These are phyloP conservation scores for Calameuta filiformis DNA, from an alignment of 2,888 invertebrate species.

Conservation along the genomic window DNA sequence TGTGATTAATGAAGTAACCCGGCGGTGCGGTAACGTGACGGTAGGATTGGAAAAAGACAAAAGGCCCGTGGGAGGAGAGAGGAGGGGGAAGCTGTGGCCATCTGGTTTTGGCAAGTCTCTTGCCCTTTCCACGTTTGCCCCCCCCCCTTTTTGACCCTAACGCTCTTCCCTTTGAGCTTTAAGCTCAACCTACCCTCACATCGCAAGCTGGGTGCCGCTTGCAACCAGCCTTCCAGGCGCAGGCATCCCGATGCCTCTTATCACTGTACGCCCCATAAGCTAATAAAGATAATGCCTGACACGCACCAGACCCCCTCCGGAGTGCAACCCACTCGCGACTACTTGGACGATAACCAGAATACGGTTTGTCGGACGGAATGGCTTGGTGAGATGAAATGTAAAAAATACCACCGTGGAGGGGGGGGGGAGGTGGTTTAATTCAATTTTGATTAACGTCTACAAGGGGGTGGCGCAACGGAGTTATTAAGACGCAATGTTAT, in stretches of 20 bases:
- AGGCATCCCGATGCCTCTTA: conserved; percentile 14
- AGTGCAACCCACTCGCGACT: too few species aligned
- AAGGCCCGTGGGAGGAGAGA: neutral
- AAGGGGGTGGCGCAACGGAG: too few species aligned
- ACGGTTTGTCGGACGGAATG: too few species aligned
- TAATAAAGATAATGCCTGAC: conserved; percentile 23
- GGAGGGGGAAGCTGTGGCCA: neutral
- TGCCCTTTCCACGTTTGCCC: too few species aligned
- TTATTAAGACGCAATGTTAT: too few species aligned
- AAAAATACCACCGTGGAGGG: too few species aligned
- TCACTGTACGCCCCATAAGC: conserved; percentile 14
- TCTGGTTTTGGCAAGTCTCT: neutral
- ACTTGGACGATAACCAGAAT: too few species aligned
- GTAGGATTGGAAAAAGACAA: neutral
- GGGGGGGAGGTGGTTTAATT: too few species aligned
- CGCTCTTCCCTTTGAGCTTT: neutral
- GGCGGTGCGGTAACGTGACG: neutral
- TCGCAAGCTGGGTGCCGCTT: too few species aligned
- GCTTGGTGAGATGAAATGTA: too few species aligned
- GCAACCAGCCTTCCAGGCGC: conserved; percentile 8
- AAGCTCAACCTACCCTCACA: too few species aligned
- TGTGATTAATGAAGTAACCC: conserved; percentile 1
- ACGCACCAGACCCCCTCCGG: conserved; percentile 11
- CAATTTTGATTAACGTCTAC: too few species aligned
- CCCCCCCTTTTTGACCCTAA: neutral